A percentile compares a stretch with the other conserved stretches of the same genome.
Evolutionary conservation across 1,140 invertebrate species (phyloP).

Genomic region (Aphaenogaster ashmeadi): DNA sequence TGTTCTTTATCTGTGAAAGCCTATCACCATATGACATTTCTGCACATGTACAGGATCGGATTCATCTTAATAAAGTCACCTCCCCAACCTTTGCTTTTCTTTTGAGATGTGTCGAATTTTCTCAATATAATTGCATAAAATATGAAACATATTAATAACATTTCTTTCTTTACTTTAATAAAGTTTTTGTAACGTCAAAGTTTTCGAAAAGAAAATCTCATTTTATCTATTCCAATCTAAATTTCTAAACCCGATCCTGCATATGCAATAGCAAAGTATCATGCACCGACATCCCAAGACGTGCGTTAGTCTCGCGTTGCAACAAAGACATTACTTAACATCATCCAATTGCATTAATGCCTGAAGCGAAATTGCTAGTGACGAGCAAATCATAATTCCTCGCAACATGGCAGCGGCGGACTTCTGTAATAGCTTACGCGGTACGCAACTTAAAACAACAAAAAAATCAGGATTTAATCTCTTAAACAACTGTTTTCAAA

Average conservation of each 20-base stretch:
- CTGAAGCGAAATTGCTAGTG: conserved; percentile 33
- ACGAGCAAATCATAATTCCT: conserved; percentile 17
- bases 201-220: background rate
- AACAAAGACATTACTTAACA: conserved; percentile 40
- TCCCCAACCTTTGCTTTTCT: background rate
- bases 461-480: conserved; percentile 1
- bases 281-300: conserved; percentile 11
- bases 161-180: background rate
- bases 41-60: background rate
- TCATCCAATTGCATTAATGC: conserved; percentile 46
- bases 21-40: background rate
- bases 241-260: background rate
- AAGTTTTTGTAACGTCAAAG: background rate
- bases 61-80: background rate
- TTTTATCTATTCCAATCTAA: background rate
- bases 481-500: background rate
- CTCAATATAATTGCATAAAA: background rate
- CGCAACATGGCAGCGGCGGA: background rate
- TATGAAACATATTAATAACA: background rate
- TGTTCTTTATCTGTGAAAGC: background rate
- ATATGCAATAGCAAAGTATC: conserved; percentile 13
- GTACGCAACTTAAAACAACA: background rate
- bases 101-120: background rate
- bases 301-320: background rate
- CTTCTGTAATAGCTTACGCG: background rate